Evolutionary conservation across 1,140 invertebrate species (phyloP), one percentile per base, ranked within the genome.

Genomic region (Vollenhovia emeryi): DNA sequence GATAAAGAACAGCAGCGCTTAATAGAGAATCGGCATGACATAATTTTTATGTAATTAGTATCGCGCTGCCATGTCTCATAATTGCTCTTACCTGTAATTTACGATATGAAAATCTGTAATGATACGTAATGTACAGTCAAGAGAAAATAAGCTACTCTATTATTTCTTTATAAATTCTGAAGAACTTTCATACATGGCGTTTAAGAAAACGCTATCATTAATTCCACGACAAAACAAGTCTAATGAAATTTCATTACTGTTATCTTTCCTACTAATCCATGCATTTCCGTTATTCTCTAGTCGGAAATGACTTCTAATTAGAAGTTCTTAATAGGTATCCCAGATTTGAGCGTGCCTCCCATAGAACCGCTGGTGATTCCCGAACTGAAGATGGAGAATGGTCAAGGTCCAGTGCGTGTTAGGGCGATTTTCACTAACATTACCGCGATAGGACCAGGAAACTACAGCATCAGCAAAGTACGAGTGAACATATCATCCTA

Each of bases 351-450:
- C 3, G 95, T 98, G 18, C 97, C 97, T 1, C 95, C 96, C 0
- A 96, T 97, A 80, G 97, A 97, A 86, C 97, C 97, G 0, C 92
- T 97, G 79, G 93, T 94, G 5, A 97, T 98, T 52, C 96, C 96
- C 15, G 95, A 96, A 76, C 94, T 98, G 76, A 95, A 96, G 43
- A 97, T 98, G 96, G 97, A 97, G 92, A 97, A 97, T 91, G 96
- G 96, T 0, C 96, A 97, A 43, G 97, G 97, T 0, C 96, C 97
- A 0, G 97, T 97, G 0, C 95, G 96, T 50, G 96, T 98, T 6
- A 96, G 96, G 11, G 97, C 97, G 0, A 91, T 96, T 0, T 97
- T 97, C 91, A 96, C 93, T 27, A 97, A 97, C 86, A 97, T 97
- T 85, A 97, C 97, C 0, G 96, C 96, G 0, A 93, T 96, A 24